Conservation (phyloP, 2,797 vertebrate genomes). For the Crocodylus rhombifer region DNA sequence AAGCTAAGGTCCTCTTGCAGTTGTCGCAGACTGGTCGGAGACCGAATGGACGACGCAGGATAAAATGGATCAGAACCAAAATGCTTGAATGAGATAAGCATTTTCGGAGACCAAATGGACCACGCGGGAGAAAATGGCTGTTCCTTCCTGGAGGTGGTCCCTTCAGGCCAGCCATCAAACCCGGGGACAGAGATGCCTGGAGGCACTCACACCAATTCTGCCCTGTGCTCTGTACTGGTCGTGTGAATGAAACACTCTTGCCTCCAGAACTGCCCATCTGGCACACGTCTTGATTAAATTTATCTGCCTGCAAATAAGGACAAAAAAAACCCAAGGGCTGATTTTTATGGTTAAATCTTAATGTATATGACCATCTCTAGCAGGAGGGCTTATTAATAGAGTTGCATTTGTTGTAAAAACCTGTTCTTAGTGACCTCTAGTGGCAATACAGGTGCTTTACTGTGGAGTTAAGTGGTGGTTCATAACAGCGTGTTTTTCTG, state of each 20-base stretch:
- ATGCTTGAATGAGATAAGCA: not conserved
- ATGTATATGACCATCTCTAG: not conserved
- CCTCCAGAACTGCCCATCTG: not conserved
- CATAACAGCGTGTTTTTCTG: not conserved
- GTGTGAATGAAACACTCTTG: not conserved
- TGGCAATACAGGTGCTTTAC: not conserved
- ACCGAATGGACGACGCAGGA: too few relatives aligned
- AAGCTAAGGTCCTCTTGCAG: not conserved
- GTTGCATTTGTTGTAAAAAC: not conserved
- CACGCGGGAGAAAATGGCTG: not conserved
- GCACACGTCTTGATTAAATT: not conserved
- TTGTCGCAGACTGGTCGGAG: not conserved
- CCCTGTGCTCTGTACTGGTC: not conserved
- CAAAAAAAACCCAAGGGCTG: not conserved
- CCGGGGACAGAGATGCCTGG: not conserved
- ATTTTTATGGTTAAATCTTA: not conserved
- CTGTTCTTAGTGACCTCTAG: not conserved
- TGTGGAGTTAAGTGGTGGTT: not conserved
- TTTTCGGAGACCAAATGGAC: not conserved
- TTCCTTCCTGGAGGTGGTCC: not conserved
- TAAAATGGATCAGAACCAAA: too few relatives aligned
- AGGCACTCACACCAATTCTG: not conserved
- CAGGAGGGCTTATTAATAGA: fast-evolving
- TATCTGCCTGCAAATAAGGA: not conserved
- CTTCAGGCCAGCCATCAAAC: not conserved